Percentiles rank a stretch among this genome's conserved stretches.
Conservation (phyloP, 2,888 invertebrate species). For the Himalopsyche kuldschensis region DNA sequence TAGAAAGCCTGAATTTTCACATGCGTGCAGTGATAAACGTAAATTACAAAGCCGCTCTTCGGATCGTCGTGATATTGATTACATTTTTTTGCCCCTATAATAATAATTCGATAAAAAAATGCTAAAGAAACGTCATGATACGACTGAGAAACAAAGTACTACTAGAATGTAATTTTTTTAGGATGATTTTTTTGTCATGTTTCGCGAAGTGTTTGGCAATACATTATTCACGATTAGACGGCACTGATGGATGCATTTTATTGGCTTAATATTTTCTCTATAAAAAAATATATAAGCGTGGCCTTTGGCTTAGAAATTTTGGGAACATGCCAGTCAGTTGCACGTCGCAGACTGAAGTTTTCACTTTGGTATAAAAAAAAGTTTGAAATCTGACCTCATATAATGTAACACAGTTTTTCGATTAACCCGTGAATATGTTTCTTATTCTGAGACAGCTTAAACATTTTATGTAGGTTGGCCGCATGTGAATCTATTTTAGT, state of each 20-base stretch:
- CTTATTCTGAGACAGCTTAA: neutral
- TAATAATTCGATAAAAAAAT: too few relatives aligned
- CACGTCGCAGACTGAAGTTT: neutral
- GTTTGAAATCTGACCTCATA: neutral
- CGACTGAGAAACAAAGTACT: too few relatives aligned
- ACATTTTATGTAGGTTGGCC: too few relatives aligned
- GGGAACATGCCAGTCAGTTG: neutral
- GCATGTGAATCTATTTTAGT: too few relatives aligned
- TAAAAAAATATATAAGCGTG: neutral
- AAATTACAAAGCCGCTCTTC: too few relatives aligned
- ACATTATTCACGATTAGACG: neutral
- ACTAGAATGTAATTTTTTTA: too few relatives aligned
- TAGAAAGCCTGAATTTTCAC: neutral
- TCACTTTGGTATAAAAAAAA: neutral
- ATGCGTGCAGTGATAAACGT: too few relatives aligned
- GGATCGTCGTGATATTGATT: too few relatives aligned
- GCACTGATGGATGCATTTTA: neutral
- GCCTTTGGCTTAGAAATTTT: neutral
- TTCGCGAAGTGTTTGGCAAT: neutral
- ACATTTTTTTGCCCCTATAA: too few relatives aligned
- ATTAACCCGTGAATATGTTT: neutral
- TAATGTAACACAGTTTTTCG: neutral
- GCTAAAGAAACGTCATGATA: too few relatives aligned
- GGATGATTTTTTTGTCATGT: too few relatives aligned
- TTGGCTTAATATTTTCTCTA: neutral